Conservation (phyloP, 2,113 vertebrate species). For the Orthonyx spaldingii region DNA sequence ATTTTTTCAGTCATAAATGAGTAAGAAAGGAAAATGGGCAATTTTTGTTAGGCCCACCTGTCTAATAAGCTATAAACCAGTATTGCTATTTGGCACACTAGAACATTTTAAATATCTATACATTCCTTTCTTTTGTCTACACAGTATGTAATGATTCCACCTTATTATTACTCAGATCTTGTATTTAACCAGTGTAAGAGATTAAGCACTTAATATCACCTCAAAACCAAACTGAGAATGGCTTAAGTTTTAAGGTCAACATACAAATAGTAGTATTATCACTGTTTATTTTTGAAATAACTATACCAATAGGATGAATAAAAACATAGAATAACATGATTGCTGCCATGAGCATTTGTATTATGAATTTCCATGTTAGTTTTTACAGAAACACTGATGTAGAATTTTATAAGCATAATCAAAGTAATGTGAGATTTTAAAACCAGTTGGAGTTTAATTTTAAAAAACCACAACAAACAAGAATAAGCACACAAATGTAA, state of each 20-base stretch:
- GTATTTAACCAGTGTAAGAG: not conserved
- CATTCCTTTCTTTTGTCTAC: not conserved
- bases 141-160: not conserved
- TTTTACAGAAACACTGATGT: not conserved
- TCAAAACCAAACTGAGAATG: not conserved
- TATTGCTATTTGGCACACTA: not conserved
- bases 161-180: not conserved
- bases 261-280: not conserved
- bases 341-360: not conserved
- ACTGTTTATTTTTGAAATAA: not conserved
- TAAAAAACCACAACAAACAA: not conserved
- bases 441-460: not conserved
- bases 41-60: not conserved
- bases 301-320: not conserved
- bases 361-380: not conserved
- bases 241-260: not conserved
- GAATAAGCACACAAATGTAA: not conserved
- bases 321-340: not conserved
- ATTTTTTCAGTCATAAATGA: not conserved
- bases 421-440: not conserved
- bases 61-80: not conserved
- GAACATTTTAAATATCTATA: not conserved
- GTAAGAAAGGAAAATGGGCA: not conserved
- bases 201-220: not conserved
- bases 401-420: not conserved